Base-by-base conservation (phyloP, 2,888 invertebrate genomes). In the Agrotis clavis region DNA sequence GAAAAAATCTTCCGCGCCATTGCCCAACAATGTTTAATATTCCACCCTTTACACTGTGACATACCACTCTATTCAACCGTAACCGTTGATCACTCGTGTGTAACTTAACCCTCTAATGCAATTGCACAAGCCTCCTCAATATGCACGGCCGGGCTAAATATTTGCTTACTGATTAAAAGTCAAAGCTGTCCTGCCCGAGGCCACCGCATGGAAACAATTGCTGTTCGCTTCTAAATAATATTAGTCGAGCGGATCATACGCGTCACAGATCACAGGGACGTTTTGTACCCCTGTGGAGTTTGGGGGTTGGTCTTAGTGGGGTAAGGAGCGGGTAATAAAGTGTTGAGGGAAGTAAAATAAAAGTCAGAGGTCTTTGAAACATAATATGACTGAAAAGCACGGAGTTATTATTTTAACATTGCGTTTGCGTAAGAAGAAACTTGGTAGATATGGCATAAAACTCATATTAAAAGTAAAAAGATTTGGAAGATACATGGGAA, bases 151-250 rank as follows among this genome's bases (percentile, higher is more conserved):
- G 87, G 86, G 86, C 88, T 90, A 94, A 94, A 95, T 94, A 93
- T 96, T 95, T 94, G 95, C 91, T 86, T 89, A 92, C 93, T 95
- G 95, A 95, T 95, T 95, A 95, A 95, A 96, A 95, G 95, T 94
- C 92, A 94, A 92, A 92, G 93, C 93, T 92, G 94, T 94, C 94
- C 85, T 92, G 93, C 93, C 92, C 76, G 85, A 82, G 90, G 92
- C 92, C 85, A 89, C 92, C 91, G 90, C 92, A 89, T 87, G 91
- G 92, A 90, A 92, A 91, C 93, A 92, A 92, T 92, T 89, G 90
- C 88, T 80, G 77, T 86, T 87, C 89, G 87, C 91, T 91, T 94
- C 93, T 93, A 92, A 94, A 95, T 94, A 94, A 94, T 95, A 95
- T 95, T 95, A 94, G 94, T 88, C 82, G 84, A 90, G 90, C 90